Evolutionary conservation across 1,140 invertebrate species (phyloP).

Genomic region (Teleogryllus occipitalis): DNA sequence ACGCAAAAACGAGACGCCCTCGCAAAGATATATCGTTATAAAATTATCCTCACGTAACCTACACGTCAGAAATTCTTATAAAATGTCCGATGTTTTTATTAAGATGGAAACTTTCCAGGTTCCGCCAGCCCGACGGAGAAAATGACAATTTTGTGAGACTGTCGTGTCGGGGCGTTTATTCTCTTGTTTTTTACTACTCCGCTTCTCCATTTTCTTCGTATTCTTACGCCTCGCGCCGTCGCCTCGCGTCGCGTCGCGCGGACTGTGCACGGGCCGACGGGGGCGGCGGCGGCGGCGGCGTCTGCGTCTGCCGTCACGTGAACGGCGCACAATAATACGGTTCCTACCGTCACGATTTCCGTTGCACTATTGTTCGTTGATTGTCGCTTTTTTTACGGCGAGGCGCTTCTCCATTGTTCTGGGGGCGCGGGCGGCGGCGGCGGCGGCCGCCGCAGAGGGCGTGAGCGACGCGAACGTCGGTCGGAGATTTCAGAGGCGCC

Average conservation of each 20-base stretch:
- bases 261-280: no score
- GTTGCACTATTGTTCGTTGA: background rate
- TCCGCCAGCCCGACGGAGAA: background rate
- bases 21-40: background rate
- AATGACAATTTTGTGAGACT: slow-evolving; percentile 5
- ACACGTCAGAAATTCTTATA: slow-evolving; percentile 1
- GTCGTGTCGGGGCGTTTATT: background rate
- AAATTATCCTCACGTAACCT: slow-evolving; percentile 4
- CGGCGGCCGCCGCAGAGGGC: background rate
- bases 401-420: background rate
- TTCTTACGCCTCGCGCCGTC: background rate
- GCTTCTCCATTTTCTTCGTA: background rate
- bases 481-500: background rate
- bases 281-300: no score
- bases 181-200: background rate
- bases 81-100: background rate
- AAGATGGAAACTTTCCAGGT: background rate
- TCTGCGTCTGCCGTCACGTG: background rate
- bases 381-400: background rate
- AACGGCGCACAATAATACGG: background rate
- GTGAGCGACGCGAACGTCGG: background rate
- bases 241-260: background rate
- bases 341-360: background rate
- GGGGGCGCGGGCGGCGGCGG: no score
- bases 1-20: background rate